Base-by-base conservation (phyloP, 2,113 vertebrate species). In the Platichthys stellatus region DNA sequence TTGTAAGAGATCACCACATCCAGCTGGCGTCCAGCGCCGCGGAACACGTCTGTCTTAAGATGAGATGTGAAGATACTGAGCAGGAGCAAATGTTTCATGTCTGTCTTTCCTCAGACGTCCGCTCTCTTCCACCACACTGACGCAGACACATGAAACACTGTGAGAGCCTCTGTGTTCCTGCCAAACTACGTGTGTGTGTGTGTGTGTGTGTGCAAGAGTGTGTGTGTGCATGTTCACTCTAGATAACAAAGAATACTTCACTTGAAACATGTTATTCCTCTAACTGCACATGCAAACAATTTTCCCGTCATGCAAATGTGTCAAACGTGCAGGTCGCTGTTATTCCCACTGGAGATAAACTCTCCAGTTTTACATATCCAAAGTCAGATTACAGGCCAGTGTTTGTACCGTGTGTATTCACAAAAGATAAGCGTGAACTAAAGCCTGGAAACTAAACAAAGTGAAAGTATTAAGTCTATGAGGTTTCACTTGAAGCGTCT, bases 101-200 rank as follows among this genome's bases (percentile, higher is more conserved):
- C 82, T 86, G 87, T 73, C 61, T 87, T 83, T 77, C 59, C 69
- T 89, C 82, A 87, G 60, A 76, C 72, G 31, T 63, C 61, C 67
- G 45, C 49, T 83, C 59, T 80, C 82, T 72, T 86, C 82, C 84
- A 80, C 73, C 56, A 59, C 7, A 20, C 11, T 87, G 89, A 92
- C 83, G 80, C 74, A 90, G 75, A 83, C 72, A 72, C 77, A 80
- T 70, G 26, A 43, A 82, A 63, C 71, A 49, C 59, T 65, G 68
- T 72, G 54, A 81, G 84, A 58, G 74, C 77, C 40, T 79, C 43
- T 74, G 77, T 69, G 83, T 4, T n/a, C 12, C 62, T 76, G 85
- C 88, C 79, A 82, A 49, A 51, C 17, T 12, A 7, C 56, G 64
- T 56, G 38, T 72, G n/a, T 26, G 24, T 54, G 65, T 51, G 13